A percentile compares a stretch with the other conserved stretches of the same genome.
These are phyloP conservation scores for Acyrthosiphon pisum DNA, from an alignment of 1,140 invertebrate genomes.

Conservation along the genomic window DNA sequence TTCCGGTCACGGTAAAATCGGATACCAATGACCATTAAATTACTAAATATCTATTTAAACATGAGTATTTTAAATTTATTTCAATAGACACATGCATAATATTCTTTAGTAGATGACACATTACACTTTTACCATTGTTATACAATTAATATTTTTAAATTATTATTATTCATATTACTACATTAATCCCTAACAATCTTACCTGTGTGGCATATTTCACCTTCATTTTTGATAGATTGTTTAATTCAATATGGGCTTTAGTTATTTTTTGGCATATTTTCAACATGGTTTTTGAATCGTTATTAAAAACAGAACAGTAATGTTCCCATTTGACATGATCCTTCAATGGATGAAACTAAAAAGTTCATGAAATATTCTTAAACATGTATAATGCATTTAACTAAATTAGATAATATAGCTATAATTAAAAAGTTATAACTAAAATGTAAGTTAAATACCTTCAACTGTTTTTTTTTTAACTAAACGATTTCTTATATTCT, in stretches of 20 bases:
- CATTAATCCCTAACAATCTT: neutral
- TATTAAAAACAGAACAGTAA: neutral
- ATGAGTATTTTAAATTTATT: too few species aligned
- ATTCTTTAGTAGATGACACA: too few species aligned
- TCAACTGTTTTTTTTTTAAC: neutral
- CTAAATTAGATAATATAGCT: neutral
- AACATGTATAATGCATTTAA: neutral
- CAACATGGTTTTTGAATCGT: neutral
- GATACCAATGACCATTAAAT: too few species aligned
- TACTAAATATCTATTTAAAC: too few species aligned
- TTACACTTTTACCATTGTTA: too few species aligned
- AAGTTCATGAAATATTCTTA: neutral
- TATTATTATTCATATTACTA: too few species aligned
- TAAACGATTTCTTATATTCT: neutral
- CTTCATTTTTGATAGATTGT: neutral
- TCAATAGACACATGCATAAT: too few species aligned
- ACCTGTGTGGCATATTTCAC: neutral
- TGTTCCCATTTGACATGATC: neutral
- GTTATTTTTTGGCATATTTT: neutral
- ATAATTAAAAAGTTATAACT: neutral
- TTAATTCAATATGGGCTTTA: neutral
- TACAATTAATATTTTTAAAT: neutral
- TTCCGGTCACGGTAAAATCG: too few species aligned
- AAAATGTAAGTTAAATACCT: neutral
- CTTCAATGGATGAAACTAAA: neutral